Evolutionary conservation across 2,113 vertebrate genomes (phyloP).

Genomic region (Monopterus albus): DNA sequence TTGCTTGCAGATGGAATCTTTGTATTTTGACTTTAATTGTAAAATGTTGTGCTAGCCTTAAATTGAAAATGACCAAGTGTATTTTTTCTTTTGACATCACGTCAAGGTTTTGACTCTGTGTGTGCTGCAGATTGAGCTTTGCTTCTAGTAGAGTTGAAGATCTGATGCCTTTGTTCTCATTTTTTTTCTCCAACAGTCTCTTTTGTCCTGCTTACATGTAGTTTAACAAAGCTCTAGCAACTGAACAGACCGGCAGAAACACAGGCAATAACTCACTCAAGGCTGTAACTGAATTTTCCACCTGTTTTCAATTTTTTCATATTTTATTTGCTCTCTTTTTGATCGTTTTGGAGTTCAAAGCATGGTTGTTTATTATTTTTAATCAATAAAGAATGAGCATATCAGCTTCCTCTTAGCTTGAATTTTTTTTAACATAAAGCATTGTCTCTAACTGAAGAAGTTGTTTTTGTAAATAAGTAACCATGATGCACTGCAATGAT

Average conservation of each 20-base stretch:
- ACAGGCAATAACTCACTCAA: slow-evolving; percentile 83
- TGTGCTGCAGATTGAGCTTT: slow-evolving; percentile 21
- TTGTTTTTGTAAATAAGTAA: too few relatives aligned
- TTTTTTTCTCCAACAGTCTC: slow-evolving; percentile 26
- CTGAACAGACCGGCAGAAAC: slow-evolving; percentile 75
- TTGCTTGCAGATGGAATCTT: slow-evolving; percentile 49
- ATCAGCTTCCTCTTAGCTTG: slow-evolving; percentile 63
- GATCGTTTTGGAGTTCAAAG: too few relatives aligned
- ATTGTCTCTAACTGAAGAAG: too few relatives aligned
- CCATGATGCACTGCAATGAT: too few relatives aligned
- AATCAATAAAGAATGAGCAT: too few relatives aligned
- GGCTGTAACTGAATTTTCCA: slow-evolving; percentile 82
- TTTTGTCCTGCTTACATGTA: slow-evolving; percentile 51
- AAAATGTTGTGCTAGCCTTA: slow-evolving; percentile 62
- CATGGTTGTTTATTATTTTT: too few relatives aligned
- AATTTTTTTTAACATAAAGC: slow-evolving; percentile 3
- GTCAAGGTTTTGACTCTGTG: slow-evolving; percentile 23
- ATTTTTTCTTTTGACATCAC: slow-evolving; percentile 2
- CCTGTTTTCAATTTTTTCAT: slow-evolving; percentile 43
- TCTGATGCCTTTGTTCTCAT: slow-evolving; percentile 46
- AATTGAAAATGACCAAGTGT: slow-evolving; percentile 60
- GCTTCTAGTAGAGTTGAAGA: too few relatives aligned
- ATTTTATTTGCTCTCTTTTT: slow-evolving; percentile 70
- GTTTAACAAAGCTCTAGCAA: slow-evolving; percentile 63
- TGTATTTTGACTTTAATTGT: slow-evolving; percentile 53